Evolutionary conservation across 2,888 invertebrate species (phyloP).

Genomic region (Drosophila dives): DNA sequence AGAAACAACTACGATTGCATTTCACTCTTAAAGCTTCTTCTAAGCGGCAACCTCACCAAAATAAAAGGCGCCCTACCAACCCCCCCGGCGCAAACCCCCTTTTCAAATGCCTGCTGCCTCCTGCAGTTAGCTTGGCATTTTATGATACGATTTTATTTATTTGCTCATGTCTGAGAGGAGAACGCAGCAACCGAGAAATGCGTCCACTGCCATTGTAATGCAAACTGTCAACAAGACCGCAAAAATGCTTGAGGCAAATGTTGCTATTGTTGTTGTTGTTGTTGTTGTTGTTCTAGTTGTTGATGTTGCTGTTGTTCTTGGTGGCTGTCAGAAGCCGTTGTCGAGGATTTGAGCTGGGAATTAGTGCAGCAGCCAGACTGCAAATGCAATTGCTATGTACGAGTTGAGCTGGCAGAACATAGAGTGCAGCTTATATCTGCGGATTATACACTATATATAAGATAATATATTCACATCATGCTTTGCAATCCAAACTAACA

Average conservation of each 20-base stretch:
- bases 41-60: conserved; percentile 8
- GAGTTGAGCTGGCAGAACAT: not conserved
- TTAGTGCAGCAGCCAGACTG: conserved; percentile 46
- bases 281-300: conserved; percentile 8
- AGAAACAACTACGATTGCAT: conserved; percentile 72
- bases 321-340: conserved; percentile 51
- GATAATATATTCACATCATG: not conserved
- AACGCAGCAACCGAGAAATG: conserved; percentile 26
- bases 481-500: not conserved
- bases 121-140: conserved; percentile 56
- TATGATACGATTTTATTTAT: conserved; percentile 79
- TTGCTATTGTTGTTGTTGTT: conserved; percentile 25
- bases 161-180: conserved; percentile 59
- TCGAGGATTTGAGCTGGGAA: conserved; percentile 43
- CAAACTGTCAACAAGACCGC: conserved; percentile 77
- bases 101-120: conserved; percentile 7
- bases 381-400: conserved; percentile 35
- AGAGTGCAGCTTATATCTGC: conserved; percentile 13
- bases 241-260: conserved; percentile 64
- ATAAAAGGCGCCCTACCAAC: conserved; percentile 6
- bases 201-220: conserved; percentile 75
- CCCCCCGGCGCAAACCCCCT: not conserved
- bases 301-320: conserved; percentile 1
- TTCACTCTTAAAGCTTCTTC: conserved; percentile 63
- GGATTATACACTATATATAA: conserved; percentile 1